Percentiles rank a stretch among this genome's conserved stretches.
These are phyloP conservation scores for Candidula unifasciata DNA, from an alignment of 2,888 invertebrate species.

Conservation along the genomic window DNA sequence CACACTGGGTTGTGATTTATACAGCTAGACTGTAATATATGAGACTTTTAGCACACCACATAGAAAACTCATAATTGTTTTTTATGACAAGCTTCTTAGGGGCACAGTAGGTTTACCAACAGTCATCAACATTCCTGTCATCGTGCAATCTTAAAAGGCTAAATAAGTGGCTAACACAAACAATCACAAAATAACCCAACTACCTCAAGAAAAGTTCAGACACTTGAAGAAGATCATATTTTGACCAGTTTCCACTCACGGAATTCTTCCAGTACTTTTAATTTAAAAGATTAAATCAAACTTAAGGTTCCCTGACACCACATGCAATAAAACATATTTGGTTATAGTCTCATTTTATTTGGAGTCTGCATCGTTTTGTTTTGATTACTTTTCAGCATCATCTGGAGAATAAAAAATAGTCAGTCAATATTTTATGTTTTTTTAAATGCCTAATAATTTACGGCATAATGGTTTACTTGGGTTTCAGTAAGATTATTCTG, in stretches of 20 bases:
- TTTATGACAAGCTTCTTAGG: too few relatives aligned
- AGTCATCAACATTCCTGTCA: too few relatives aligned
- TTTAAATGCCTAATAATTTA: too few relatives aligned
- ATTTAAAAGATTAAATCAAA: background rate
- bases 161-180: background rate
- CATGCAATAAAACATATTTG: background rate
- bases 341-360: background rate
- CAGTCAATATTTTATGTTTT: background rate
- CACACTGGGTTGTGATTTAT: too few relatives aligned
- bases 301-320: background rate
- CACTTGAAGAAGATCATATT: too few relatives aligned
- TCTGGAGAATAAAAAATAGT: background rate
- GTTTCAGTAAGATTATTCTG: too few relatives aligned
- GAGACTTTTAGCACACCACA: too few relatives aligned
- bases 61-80: too few relatives aligned
- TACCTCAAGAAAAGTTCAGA: background rate
- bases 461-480: too few relatives aligned
- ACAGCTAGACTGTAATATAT: too few relatives aligned
- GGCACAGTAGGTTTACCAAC: too few relatives aligned
- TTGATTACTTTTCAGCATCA: constrained; percentile 4
- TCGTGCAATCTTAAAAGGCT: background rate
- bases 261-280: background rate
- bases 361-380: background rate
- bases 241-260: background rate
- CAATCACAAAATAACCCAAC: background rate